Evolutionary conservation across 2,888 invertebrate genomes (phyloP), one percentile per base, ranked within the genome.

Genomic region (Heliconius sara): DNA sequence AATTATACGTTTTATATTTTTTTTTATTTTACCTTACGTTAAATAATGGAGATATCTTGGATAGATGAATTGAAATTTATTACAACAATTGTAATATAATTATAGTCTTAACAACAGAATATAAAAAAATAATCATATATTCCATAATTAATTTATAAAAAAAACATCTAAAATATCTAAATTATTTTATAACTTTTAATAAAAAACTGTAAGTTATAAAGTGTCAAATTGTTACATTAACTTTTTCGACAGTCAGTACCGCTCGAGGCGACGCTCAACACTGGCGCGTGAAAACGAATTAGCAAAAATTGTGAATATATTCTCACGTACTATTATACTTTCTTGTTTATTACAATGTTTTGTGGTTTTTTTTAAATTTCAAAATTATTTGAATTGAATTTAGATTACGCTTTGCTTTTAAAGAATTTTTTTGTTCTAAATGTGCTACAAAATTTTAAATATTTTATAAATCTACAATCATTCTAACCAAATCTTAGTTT

Each of bases 261-360:
- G 81, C 82, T 77, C 72, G 79, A 79, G 79, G 82, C 82, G 72
- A 52, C 81, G 79, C 60, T 80, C 73, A 77, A 80, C 80, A 77
- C 75, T 47, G 75, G 52, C 79, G 79, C 82, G 77, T 76, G 74
- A 47, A 73, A 79, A 79, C 67, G 82, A 79, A 80, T 80, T 77
- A 80, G 72, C 75, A 82, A 80, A 80, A 79, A 76, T 43, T 76
- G 75, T 66, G 22, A 75, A 75, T 75, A 66, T 65, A 66, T 16
- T 25, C 43, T n/a, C 25, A 30, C 47, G 43, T 75, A 75, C 47
- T 65, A 43, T 66, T 47, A 27, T 13, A 66, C 47, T 75, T 75
- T 66, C 74, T 65, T 74, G 6, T 66, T 75, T 63, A 47, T 43
- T 25, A 25, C 43, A 22, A 7, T 43, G 22, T 22, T 65, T 19